A percentile compares a stretch with the other conserved stretches of the same genome.
These are phyloP conservation scores for Lepidocyrtinus sp. DNA, from an alignment of 2,888 invertebrate species.

Conservation along the genomic window DNA sequence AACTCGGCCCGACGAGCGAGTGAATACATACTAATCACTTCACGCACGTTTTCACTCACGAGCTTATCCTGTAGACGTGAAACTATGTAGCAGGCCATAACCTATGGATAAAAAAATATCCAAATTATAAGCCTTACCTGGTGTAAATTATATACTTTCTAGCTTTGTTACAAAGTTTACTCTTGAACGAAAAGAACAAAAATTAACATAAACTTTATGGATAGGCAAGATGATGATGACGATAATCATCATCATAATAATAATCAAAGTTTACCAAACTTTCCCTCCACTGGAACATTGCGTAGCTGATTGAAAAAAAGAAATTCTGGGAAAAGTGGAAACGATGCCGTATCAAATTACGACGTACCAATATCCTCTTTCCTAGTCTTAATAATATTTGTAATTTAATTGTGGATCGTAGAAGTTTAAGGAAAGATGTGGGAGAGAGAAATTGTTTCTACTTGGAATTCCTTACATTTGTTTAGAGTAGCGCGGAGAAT, in stretches of 20 bases:
- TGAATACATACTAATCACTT: slow-evolving; percentile 59
- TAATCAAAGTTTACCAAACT: neutral
- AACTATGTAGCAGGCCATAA: slow-evolving; percentile 56
- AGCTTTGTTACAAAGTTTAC: too few species aligned
- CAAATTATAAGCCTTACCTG: neutral
- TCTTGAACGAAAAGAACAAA: neutral
- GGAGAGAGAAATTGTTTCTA: neutral
- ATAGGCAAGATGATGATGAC: neutral
- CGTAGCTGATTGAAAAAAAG: neutral
- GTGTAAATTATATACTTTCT: too few species aligned
- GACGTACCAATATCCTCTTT: too few species aligned
- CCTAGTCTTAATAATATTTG: slow-evolving; percentile 18
- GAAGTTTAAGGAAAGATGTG: neutral
- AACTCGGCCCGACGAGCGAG: slow-evolving; percentile 48
- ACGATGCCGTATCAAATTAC: neutral
- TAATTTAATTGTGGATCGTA: slow-evolving; percentile 15
- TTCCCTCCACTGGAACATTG: neutral
- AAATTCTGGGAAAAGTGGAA: neutral
- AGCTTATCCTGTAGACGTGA: slow-evolving; percentile 52
- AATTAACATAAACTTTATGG: slow-evolving; percentile 12
- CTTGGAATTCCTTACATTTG: neutral
- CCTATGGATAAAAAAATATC: slow-evolving; percentile 20
- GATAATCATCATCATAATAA: slow-evolving; percentile 3
- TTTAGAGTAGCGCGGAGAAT: too few species aligned
- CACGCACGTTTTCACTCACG: slow-evolving; percentile 58